These are phyloP conservation scores for Lysandra coridon DNA, from an alignment of 2,888 invertebrate genomes.

Conservation along the genomic window DNA sequence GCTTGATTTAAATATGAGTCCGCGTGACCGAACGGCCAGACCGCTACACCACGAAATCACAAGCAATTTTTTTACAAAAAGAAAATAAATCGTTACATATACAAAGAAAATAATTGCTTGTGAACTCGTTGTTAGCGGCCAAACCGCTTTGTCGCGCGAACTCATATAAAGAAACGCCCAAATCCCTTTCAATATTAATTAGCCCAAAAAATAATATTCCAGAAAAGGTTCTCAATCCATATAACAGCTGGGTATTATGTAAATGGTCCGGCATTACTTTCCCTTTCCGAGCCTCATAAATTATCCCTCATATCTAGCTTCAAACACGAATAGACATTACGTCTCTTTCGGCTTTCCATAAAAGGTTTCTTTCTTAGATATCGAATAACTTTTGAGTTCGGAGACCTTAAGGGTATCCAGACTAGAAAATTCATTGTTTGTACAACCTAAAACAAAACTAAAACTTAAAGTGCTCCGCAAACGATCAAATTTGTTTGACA, in stretches of 20 bases:
- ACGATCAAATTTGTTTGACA: no score
- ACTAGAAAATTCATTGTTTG: neutral
- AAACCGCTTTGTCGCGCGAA: no score
- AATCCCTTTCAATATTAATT: neutral
- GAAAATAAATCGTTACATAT: no score
- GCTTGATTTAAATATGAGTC: no score
- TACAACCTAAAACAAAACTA: no score
- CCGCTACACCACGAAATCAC: no score
- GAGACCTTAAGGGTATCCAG: neutral
- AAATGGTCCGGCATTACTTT: slow-evolving; percentile 9
- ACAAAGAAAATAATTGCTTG: no score
- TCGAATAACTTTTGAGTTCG: neutral
- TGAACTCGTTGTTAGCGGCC: no score
- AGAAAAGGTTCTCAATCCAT: slow-evolving; percentile 14
- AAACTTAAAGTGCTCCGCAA: no score
- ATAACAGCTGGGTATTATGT: slow-evolving; percentile 24
- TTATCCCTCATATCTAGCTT: slow-evolving; percentile 20
- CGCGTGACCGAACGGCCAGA: no score
- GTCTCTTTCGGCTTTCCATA: neutral
- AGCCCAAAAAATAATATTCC: neutral
- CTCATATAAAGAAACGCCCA: no score
- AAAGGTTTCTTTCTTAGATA: slow-evolving; percentile 2
- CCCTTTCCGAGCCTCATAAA: slow-evolving; percentile 18
- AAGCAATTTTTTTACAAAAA: no score
- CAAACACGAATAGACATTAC: slow-evolving; percentile 21